Percentiles rank a stretch among this genome's conserved stretches.
phyloP scores from a whole-genome alignment of 2,797 vertebrate species.

The Acrossocheilus wenchowensis region DNA sequence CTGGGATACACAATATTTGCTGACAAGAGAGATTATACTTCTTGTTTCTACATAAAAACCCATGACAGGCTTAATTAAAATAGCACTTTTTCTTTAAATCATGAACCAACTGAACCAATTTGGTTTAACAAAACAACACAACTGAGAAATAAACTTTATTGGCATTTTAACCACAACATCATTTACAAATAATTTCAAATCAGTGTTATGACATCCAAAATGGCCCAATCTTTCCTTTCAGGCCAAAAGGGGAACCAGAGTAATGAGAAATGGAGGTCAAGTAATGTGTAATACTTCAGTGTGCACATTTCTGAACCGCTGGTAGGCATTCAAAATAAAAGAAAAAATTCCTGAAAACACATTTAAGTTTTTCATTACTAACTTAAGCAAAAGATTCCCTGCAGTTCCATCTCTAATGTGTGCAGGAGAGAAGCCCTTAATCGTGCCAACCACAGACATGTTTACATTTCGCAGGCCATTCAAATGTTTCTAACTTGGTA shows the following conservation, averaged over 20 bases:
- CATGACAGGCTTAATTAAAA: not conserved
- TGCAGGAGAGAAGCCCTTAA: constrained; percentile 35
- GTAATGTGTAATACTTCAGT: constrained; percentile 18
- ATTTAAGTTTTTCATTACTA: not conserved
- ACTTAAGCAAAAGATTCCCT: constrained; percentile 4
- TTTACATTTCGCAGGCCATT: constrained; percentile 12
- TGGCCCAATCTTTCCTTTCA: not conserved
- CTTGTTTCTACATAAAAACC: constrained; percentile 5
- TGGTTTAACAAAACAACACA: not conserved
- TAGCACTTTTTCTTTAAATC: not conserved
- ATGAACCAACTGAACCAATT: not conserved
- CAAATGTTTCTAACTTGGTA: not conserved
- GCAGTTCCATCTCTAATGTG: not conserved
- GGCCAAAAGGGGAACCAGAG: not conserved
- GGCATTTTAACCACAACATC: constrained; percentile 18
- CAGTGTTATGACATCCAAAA: constrained; percentile 14
- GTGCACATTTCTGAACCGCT: not conserved
- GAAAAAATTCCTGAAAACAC: not conserved
- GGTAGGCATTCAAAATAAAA: constrained; percentile 11
- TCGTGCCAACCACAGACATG: constrained; percentile 8
- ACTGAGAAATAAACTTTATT: constrained; percentile 50
- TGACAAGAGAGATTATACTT: constrained; percentile 39
- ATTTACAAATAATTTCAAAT: constrained; percentile 17
- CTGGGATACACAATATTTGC: not conserved
- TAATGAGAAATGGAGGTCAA: not conserved